phyloP scores from a whole-genome alignment of 2,113 vertebrate species.

The Oreochromis spilurus region DNA sequence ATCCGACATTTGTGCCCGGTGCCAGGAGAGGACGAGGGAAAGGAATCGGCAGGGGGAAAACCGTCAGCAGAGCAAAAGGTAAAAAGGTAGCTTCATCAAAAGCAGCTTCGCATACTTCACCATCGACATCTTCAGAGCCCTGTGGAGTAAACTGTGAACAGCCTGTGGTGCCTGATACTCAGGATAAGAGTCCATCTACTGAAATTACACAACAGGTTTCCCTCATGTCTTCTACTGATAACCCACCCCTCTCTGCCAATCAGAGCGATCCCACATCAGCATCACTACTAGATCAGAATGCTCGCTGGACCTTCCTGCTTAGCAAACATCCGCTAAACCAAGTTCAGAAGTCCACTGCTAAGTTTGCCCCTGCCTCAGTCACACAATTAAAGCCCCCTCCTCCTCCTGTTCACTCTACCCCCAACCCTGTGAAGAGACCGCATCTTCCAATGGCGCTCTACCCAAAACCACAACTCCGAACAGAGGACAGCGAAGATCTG shows the following conservation, averaged over 20 bases:
- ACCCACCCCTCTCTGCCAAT: background rate
- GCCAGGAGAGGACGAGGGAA: background rate
- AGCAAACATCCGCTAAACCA: constrained; percentile 53
- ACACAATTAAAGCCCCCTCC: background rate
- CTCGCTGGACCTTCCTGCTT: constrained; percentile 61
- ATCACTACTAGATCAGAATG: background rate
- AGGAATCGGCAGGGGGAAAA: background rate
- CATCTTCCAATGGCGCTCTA: background rate
- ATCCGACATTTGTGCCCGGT: background rate
- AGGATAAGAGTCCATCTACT: background rate
- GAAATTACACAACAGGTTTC: background rate
- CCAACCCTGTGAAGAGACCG: constrained; percentile 25
- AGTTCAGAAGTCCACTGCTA: background rate
- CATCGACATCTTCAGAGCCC: background rate
- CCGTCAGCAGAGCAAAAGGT: background rate
- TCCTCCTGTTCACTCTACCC: constrained; percentile 6
- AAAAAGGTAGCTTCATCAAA: background rate
- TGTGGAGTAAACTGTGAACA: background rate
- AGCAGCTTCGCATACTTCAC: background rate
- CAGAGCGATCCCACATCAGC: background rate
- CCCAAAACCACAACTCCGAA: constrained; percentile 16
- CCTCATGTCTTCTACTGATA: background rate
- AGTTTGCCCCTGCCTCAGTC: background rate
- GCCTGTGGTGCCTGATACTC: background rate
- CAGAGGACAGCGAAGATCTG: constrained; percentile 42